A percentile compares a stretch with the other conserved stretches of the same genome.
phyloP scores from a whole-genome alignment of 1,140 invertebrate species.

The Arion vulgaris region DNA sequence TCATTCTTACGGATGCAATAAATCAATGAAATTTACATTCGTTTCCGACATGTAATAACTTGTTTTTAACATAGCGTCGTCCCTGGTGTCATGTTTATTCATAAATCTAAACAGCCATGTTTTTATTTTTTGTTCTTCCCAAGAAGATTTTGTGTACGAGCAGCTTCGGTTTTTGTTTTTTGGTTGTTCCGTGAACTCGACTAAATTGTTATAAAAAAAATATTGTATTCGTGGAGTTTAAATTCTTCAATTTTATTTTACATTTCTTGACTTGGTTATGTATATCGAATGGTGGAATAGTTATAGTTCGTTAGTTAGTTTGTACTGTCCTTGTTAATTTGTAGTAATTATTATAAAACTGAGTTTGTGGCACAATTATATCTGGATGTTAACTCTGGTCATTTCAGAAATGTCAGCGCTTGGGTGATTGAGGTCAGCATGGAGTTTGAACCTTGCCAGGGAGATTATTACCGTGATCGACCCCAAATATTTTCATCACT shows the following conservation, averaged over 20 bases:
- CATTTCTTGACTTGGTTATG: too few relatives aligned
- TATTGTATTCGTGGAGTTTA: too few relatives aligned
- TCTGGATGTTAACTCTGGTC: neutral
- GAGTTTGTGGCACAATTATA: conserved; percentile 21
- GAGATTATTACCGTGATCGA: neutral
- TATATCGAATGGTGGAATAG: too few relatives aligned
- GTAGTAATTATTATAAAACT: neutral
- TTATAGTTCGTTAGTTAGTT: too few relatives aligned
- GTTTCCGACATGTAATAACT: neutral
- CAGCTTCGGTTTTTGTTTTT: too few relatives aligned
- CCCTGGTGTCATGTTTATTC: neutral
- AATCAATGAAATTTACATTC: neutral
- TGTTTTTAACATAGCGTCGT: neutral
- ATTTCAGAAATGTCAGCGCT: neutral
- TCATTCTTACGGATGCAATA: neutral
- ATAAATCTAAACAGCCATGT: neutral
- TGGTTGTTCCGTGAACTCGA: too few relatives aligned
- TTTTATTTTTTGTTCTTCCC: too few relatives aligned
- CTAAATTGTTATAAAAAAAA: too few relatives aligned
- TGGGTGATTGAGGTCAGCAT: conserved; percentile 30
- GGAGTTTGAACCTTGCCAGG: conserved; percentile 20
- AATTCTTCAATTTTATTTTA: too few relatives aligned
- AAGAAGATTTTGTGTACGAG: too few relatives aligned
- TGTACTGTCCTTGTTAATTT: conserved; percentile 25
- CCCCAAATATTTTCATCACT: too few relatives aligned